Evolutionary conservation across 2,113 vertebrate genomes (phyloP).

Genomic region (Okapia johnstoni): DNA sequence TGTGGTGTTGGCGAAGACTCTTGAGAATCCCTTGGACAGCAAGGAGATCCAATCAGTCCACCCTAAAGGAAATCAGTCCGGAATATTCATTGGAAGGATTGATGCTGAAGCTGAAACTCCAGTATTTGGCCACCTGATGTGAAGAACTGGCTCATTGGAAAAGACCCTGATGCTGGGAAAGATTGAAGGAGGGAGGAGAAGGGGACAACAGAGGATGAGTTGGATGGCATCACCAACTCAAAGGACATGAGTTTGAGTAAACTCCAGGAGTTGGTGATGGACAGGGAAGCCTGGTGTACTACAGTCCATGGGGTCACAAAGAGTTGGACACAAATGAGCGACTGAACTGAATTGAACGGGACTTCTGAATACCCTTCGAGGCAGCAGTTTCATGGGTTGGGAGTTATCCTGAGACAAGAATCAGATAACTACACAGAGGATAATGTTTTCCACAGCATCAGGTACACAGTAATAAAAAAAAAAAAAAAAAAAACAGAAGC

Average conservation of each 20-base stretch:
- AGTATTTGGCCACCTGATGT: neutral
- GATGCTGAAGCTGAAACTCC: neutral
- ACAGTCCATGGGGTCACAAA: neutral
- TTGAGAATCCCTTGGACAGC: neutral
- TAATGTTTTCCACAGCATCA: fast-evolving
- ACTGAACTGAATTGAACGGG: neutral
- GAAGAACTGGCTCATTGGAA: neutral
- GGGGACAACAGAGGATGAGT: neutral
- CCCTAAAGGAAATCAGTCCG: neutral
- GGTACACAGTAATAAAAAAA: fast-evolving
- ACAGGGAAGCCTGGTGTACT: neutral
- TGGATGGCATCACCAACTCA: neutral
- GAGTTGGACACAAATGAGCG: fast-evolving
- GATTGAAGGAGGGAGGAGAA: neutral
- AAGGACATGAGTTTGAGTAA: neutral
- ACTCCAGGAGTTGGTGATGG: neutral
- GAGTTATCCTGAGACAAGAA: neutral
- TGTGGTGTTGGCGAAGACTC: neutral
- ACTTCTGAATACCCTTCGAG: fast-evolving
- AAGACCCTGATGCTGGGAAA: neutral
- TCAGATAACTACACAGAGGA: neutral
- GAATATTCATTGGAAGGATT: neutral
- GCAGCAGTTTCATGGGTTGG: neutral
- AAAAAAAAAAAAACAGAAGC: neutral
- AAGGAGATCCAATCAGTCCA: neutral